Evolutionary conservation across 2,888 invertebrate species (phyloP).

Genomic region (Megamerina dolium): DNA sequence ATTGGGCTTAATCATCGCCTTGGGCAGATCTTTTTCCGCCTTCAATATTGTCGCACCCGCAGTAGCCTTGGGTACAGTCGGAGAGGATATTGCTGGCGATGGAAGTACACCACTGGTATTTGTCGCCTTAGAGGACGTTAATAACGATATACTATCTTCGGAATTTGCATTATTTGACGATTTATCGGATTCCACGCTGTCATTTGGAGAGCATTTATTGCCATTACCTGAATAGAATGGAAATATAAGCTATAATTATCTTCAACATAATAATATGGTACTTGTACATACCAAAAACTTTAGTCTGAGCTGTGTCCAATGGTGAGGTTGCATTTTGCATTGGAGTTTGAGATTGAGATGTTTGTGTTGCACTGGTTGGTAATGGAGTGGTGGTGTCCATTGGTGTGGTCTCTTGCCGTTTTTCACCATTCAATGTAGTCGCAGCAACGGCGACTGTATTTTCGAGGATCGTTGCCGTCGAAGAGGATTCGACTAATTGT

Average conservation of each 20-base stretch:
- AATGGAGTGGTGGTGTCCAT: conserved; percentile 27
- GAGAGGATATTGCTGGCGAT: conserved; percentile 12
- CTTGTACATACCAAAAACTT: no score
- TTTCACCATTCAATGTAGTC: conserved; percentile 22
- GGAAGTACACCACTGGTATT: conserved; percentile 11
- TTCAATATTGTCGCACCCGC: conserved; percentile 36
- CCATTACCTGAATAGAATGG: no score
- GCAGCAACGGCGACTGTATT: conserved; percentile 15
- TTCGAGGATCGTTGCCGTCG: conserved; percentile 4
- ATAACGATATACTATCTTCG: no score
- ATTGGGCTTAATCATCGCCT: conserved; percentile 92
- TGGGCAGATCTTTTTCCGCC: conserved; percentile 57
- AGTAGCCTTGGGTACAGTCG: conserved; percentile 28
- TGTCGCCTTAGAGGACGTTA: no score
- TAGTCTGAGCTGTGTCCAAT: no score
- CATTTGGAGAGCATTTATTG: no score
- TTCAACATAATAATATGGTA: no score
- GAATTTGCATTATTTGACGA: no score
- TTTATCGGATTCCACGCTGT: no score
- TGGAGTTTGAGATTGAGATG: conserved; percentile 14
- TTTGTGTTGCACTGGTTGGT: conserved; percentile 21
- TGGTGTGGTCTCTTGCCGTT: conserved; percentile 24
- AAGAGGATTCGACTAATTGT: conserved; percentile 4
- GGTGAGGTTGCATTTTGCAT: conserved; percentile 11
- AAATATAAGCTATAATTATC: no score